phyloP scores from a whole-genome alignment of 53 echinoderm and acorn worm genomes.

The Echinarachnius parma region DNA sequence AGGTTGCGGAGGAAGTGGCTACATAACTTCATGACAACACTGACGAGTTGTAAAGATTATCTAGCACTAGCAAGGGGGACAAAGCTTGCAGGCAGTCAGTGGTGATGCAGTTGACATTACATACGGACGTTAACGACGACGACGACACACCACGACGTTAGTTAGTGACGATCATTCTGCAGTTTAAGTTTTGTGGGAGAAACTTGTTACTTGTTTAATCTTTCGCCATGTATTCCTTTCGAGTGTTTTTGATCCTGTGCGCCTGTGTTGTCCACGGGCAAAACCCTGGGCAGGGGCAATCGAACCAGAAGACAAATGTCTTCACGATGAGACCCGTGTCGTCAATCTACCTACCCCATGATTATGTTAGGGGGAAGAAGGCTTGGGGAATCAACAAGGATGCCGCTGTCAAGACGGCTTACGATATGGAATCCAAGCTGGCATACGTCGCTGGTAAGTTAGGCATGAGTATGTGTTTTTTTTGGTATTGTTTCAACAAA shows the following conservation, averaged over 20 bases:
- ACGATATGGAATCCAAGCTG: slow-evolving; percentile 43
- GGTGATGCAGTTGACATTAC: too few species aligned
- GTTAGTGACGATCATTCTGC: too few species aligned
- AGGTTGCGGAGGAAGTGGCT: too few species aligned
- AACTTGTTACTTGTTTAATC: background rate
- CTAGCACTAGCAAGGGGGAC: too few species aligned
- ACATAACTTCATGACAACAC: too few species aligned
- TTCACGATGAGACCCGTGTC: slow-evolving; percentile 34
- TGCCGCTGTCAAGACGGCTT: slow-evolving; percentile 40
- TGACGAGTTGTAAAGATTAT: too few species aligned
- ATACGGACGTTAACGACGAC: too few species aligned
- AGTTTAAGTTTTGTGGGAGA: too few species aligned
- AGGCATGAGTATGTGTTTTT: too few species aligned
- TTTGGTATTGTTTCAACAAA: too few species aligned
- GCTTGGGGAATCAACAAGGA: slow-evolving; percentile 26
- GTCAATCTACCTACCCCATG: slow-evolving; percentile 27
- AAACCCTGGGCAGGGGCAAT: slow-evolving; percentile 9
- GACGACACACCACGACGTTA: too few species aligned
- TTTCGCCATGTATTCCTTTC: slow-evolving; percentile 24
- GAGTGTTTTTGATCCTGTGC: slow-evolving; percentile 15
- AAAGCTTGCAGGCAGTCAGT: too few species aligned
- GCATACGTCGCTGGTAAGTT: slow-evolving; percentile 45
- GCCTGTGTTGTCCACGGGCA: slow-evolving; percentile 32
- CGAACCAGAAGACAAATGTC: slow-evolving; percentile 33
- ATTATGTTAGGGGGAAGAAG: slow-evolving; percentile 7